These are phyloP conservation scores for Perithous albicinctus DNA, from an alignment of 2,888 invertebrate species.

Conservation along the genomic window DNA sequence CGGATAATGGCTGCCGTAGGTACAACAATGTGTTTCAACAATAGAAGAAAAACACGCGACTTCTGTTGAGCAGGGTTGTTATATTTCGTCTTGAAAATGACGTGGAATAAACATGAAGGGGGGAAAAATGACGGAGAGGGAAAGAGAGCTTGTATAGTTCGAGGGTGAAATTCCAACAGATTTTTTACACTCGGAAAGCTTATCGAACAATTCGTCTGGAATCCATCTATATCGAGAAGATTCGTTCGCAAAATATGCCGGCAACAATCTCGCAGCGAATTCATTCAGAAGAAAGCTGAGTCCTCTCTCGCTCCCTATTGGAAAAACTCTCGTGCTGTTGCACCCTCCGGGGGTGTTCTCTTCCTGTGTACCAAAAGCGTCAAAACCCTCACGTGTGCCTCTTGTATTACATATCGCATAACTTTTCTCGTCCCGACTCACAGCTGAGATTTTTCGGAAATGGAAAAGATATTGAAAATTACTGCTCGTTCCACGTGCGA, in stretches of 20 bases:
- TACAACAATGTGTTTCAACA: background rate
- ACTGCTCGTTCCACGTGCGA: constrained; percentile 36
- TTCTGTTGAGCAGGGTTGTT: constrained; percentile 12
- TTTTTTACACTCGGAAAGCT: constrained; percentile 25
- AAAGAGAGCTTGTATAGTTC: constrained; percentile 4
- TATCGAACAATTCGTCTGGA: constrained; percentile 23
- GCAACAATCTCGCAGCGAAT: constrained; percentile 42
- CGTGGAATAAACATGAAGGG: constrained; percentile 24
- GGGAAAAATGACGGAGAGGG: background rate
- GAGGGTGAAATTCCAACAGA: constrained; percentile 38
- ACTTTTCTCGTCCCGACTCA: constrained; percentile 17
- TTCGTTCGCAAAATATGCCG: constrained; percentile 5
- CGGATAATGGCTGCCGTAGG: constrained; percentile 18
- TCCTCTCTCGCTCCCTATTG: background rate
- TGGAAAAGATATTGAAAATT: constrained; percentile 67
- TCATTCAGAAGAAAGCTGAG: constrained; percentile 24
- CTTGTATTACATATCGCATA: background rate
- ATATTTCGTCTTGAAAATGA: constrained; percentile 15
- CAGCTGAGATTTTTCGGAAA: constrained; percentile 67
- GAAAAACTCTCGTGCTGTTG: constrained; percentile 11
- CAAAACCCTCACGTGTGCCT: constrained; percentile 15
- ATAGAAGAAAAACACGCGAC: constrained; percentile 17
- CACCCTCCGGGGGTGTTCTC: constrained; percentile 30
- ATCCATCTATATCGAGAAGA: constrained; percentile 39
- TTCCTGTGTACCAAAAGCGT: background rate